A percentile compares a stretch with the other conserved stretches of the same genome.
Evolutionary conservation across 2,888 invertebrate species (phyloP).

Genomic region (Pandemis cinnamomeana): DNA sequence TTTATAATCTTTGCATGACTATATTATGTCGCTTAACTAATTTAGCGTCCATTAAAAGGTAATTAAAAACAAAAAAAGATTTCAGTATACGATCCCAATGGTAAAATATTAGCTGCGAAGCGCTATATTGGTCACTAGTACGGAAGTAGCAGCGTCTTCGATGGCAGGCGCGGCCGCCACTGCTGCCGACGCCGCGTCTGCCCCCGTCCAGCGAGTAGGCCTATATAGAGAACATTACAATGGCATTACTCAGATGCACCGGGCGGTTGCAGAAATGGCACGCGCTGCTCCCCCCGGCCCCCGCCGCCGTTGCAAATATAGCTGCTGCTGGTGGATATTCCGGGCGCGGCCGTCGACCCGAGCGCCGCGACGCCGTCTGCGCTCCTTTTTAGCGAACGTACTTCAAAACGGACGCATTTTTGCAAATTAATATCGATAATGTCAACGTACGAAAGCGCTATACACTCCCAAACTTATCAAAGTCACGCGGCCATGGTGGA

Average conservation of each 20-base stretch:
- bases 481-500: neutral
- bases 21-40: neutral
- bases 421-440: conserved; percentile 74
- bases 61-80: neutral
- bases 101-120: neutral
- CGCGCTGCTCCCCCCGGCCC: conserved; percentile 68
- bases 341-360: conserved; percentile 83
- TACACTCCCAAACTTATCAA: neutral
- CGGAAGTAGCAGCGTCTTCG: neutral
- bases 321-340: conserved; percentile 82
- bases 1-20: neutral
- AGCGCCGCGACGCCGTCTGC: conserved; percentile 83
- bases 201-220: conserved; percentile 61
- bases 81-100: neutral
- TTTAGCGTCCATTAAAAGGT: neutral
- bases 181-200: conserved; percentile 76
- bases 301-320: conserved; percentile 80
- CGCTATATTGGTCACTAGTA: neutral
- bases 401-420: conserved; percentile 77
- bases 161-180: conserved; percentile 48
- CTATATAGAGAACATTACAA: conserved; percentile 83
- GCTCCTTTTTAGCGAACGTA: conserved; percentile 81
- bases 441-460: conserved; percentile 56
- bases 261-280: conserved; percentile 84
- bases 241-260: conserved; percentile 84